Percentiles rank a stretch among this genome's conserved stretches.
Conservation (phyloP, 2,888 invertebrate genomes). For the Drosophila borborema region DNA sequence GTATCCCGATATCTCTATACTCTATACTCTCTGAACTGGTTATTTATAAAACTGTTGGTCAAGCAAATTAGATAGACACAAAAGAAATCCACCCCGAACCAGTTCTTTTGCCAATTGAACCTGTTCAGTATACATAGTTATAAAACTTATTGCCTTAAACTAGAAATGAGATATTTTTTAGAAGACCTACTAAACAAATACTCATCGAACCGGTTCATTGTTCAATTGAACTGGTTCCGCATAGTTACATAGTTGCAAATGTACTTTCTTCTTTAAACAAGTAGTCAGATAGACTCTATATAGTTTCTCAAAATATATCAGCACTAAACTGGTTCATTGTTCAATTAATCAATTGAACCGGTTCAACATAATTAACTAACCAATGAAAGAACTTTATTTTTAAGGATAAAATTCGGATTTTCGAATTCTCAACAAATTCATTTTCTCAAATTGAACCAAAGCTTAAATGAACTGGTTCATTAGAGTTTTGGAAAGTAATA, state of each 20-base stretch:
- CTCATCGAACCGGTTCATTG: background rate
- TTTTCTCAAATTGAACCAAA: background rate
- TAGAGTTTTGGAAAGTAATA: background rate
- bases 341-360: background rate
- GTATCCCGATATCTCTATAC: too few species aligned
- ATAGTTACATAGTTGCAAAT: too few species aligned
- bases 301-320: too few species aligned
- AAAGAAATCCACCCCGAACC: background rate
- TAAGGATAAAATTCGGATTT: fast-evolving
- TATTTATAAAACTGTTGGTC: too few species aligned
- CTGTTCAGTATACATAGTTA: too few species aligned
- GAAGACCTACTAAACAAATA: background rate
- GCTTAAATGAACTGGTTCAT: background rate
- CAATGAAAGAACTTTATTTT: too few species aligned
- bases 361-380: background rate
- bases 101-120: background rate
- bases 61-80: too few species aligned
- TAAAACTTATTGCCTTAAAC: background rate
- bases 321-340: too few species aligned
- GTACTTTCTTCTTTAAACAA: too few species aligned
- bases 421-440: background rate
- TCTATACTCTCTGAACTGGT: too few species aligned
- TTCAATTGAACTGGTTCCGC: background rate
- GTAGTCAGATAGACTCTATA: too few species aligned
- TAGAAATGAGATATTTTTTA: background rate